These are phyloP conservation scores for Lasioglossum leucozonium DNA, from an alignment of 2,888 invertebrate species.

Conservation along the genomic window DNA sequence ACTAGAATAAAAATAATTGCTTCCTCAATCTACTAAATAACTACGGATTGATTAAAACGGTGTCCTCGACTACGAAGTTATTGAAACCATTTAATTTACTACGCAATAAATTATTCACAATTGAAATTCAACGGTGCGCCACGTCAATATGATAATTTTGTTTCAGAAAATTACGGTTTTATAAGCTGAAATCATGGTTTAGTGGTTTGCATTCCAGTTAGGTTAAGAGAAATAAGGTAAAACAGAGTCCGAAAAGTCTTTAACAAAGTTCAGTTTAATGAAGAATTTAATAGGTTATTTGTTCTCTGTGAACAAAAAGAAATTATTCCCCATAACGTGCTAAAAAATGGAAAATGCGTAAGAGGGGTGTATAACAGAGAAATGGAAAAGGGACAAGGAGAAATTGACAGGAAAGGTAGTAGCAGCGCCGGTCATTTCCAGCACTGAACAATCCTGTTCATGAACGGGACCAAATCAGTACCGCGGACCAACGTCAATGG, in stretches of 20 bases:
- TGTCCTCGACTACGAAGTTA: not conserved
- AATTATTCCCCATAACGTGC: not conserved
- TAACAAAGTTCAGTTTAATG: not conserved
- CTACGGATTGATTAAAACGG: not conserved
- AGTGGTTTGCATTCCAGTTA: constrained; percentile 35
- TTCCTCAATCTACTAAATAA: constrained; percentile 4
- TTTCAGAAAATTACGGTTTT: constrained; percentile 10
- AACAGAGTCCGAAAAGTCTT: constrained; percentile 3
- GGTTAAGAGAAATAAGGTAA: constrained; percentile 68
- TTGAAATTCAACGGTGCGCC: not conserved
- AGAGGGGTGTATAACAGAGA: constrained; percentile 2
- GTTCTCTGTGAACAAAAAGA: not conserved
- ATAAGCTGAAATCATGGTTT: not conserved
- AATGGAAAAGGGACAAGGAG: constrained; percentile 40
- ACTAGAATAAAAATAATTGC: not conserved
- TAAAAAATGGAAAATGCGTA: not conserved
- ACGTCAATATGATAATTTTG: not conserved
- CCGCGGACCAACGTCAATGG: not conserved
- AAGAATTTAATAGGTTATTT: not conserved
- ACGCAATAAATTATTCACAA: constrained; percentile 5
- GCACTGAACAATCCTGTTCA: constrained; percentile 29
- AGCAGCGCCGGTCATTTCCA: constrained; percentile 61
- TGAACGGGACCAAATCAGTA: not conserved
- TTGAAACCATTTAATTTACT: constrained; percentile 4
- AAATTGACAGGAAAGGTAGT: constrained; percentile 58